Conservation (phyloP, 2,797 vertebrate species). For the Sylvia borin region DNA sequence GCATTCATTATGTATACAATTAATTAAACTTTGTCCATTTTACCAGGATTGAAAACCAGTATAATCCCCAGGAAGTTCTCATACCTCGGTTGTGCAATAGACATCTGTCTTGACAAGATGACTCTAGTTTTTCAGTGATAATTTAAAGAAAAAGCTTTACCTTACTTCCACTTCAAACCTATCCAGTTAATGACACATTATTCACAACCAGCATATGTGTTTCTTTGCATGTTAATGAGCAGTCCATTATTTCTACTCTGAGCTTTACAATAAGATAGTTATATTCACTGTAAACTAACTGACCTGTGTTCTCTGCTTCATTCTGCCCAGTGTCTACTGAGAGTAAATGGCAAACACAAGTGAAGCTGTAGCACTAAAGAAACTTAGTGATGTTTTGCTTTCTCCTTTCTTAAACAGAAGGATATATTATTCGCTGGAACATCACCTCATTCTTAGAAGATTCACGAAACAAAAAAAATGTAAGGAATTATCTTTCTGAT, state of each 20-base stretch:
- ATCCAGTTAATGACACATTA: background rate
- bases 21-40: background rate
- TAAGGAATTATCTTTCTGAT: slow-evolving; percentile 36
- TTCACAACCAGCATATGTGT: background rate
- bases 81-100: background rate
- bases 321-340: background rate
- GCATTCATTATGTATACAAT: background rate
- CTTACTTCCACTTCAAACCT: background rate
- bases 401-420: slow-evolving; percentile 65
- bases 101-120: background rate
- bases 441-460: slow-evolving; percentile 72
- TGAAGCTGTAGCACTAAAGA: background rate
- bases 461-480: slow-evolving; percentile 62
- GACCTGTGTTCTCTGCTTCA: background rate
- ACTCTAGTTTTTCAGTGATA: background rate
- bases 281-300: background rate
- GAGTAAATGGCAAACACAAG: background rate
- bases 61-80: background rate
- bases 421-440: slow-evolving; percentile 65
- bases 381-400: background rate
- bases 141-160: background rate
- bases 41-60: background rate
- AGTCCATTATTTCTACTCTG: background rate
- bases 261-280: background rate
- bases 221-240: background rate